These are phyloP conservation scores for Cataglyphis altisquamis DNA, from an alignment of 2,888 invertebrate species.

Conservation along the genomic window DNA sequence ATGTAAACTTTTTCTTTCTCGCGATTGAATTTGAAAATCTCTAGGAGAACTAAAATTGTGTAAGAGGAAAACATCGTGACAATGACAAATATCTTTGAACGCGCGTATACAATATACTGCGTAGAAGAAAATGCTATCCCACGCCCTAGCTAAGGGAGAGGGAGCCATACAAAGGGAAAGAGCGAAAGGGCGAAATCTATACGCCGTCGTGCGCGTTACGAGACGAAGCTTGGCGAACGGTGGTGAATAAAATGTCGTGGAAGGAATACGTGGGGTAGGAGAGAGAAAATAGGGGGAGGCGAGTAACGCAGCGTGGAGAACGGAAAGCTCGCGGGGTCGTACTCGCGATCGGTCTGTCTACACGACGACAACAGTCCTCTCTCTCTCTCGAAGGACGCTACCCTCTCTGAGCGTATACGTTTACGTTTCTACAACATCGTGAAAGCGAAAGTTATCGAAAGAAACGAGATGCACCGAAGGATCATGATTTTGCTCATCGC, in stretches of 20 bases:
- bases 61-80: not conserved
- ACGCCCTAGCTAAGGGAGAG: not conserved
- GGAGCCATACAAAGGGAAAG: not conserved
- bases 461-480: constrained; percentile 65
- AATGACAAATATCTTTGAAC: not conserved
- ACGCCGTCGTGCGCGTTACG: constrained; percentile 33
- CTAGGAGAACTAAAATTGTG: not conserved
- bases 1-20: not conserved
- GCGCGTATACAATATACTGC: not conserved
- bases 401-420: not conserved
- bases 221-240: constrained; percentile 38
- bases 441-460: constrained; percentile 2
- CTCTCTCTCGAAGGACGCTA: not conserved
- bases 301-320: constrained; percentile 56
- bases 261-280: constrained; percentile 40
- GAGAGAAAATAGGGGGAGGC: constrained; percentile 34
- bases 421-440: not conserved
- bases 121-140: constrained; percentile 23
- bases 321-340: constrained; percentile 67
- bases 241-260: constrained; percentile 10
- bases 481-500: constrained; percentile 66
- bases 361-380: constrained; percentile 66
- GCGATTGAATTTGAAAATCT: not conserved
- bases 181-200: constrained; percentile 13
- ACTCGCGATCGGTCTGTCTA: constrained; percentile 73